Evolutionary conservation across 2,113 vertebrate species (phyloP).

Genomic region (Podarcis muralis): DNA sequence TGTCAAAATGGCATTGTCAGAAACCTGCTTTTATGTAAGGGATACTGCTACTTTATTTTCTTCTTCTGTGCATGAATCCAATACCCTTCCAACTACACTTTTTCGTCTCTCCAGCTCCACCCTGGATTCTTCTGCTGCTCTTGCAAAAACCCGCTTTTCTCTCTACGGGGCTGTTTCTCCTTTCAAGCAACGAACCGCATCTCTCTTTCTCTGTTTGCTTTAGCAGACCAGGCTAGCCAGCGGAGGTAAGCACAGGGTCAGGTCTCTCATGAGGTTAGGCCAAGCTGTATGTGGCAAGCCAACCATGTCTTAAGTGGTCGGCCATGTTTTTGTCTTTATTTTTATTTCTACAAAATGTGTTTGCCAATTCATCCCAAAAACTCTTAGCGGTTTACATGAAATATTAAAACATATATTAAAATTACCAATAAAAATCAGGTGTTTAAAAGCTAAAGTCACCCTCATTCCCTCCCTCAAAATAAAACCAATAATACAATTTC

Average conservation of each 20-base stretch:
- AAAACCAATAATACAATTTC: too few species aligned
- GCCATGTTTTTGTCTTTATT: too few species aligned
- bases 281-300: not conserved
- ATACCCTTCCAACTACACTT: conserved; percentile 55
- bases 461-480: too few species aligned
- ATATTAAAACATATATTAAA: too few species aligned
- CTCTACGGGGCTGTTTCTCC: conserved; percentile 53
- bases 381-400: too few species aligned
- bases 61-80: not conserved
- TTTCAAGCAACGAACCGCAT: conserved; percentile 49
- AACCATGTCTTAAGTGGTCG: too few species aligned
- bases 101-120: conserved; percentile 50
- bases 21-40: not conserved
- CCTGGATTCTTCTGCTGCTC: conserved; percentile 60
- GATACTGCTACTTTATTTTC: not conserved
- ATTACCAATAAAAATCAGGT: too few species aligned
- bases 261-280: not conserved
- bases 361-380: too few species aligned
- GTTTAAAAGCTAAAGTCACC: too few species aligned
- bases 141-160: conserved; percentile 39
- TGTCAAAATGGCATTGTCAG: not conserved
- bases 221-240: not conserved
- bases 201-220: not conserved
- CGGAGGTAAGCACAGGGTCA: conserved; percentile 3
- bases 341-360: too few species aligned